Conservation (phyloP, 2,888 invertebrate species). For the Myopa tessellatipennis region DNA sequence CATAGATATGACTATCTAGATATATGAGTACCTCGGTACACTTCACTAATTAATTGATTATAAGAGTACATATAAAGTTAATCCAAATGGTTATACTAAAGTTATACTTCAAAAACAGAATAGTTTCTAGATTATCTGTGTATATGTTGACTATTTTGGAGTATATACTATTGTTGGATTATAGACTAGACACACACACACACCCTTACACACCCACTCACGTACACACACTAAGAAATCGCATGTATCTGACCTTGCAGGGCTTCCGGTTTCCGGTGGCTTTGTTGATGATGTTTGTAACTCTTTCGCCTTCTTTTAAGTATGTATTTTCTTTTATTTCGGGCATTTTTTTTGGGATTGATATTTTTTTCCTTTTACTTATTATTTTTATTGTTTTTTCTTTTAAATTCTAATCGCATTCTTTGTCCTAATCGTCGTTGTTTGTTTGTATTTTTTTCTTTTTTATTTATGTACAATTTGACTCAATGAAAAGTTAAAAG, state of each 20-base stretch:
- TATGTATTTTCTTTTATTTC: not conserved
- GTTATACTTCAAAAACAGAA: no score
- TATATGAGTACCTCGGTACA: no score
- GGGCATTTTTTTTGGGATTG: not conserved
- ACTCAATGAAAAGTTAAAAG: not conserved
- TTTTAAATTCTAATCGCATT: not conserved
- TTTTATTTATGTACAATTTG: not conserved
- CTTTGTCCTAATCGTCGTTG: no score
- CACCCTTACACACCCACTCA: conserved; percentile 2
- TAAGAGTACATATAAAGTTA: no score
- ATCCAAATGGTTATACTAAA: no score
- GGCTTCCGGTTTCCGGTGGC: conserved; percentile 3
- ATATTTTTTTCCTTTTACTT: no score
- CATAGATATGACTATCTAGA: no score
- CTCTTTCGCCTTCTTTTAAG: not conserved
- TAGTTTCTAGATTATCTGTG: not conserved
- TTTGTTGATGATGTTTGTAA: not conserved
- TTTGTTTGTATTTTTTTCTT: not conserved
- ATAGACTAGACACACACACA: conserved; percentile 47
- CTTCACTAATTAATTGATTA: no score
- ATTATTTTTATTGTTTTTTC: not conserved
- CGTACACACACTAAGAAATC: conserved; percentile 21
- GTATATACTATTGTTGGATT: not conserved
- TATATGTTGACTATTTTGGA: not conserved
- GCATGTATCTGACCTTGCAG: conserved; percentile 41